Conservation (phyloP, 2,888 invertebrate species). For the Steinernema carpocapsae region DNA sequence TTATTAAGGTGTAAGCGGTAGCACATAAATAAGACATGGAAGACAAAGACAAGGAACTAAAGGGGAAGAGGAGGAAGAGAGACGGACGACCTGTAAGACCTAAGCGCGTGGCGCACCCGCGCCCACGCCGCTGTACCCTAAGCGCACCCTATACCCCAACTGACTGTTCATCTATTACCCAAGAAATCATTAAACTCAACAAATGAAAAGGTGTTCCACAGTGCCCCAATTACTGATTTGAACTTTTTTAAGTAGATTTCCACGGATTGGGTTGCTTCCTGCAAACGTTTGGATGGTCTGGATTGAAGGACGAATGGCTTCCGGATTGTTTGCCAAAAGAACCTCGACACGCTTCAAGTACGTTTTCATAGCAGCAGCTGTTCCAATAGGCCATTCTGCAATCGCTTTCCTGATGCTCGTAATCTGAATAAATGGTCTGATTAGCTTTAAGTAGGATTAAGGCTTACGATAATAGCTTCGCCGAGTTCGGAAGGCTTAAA, state of each 20-base stretch:
- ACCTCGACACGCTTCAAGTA: slow-evolving; percentile 6
- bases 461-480: not conserved
- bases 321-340: not conserved
- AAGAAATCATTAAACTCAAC: too few species aligned
- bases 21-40: too few species aligned
- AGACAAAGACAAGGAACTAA: too few species aligned
- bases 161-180: too few species aligned
- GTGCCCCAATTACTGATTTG: not conserved
- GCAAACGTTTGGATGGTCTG: not conserved
- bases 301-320: not conserved
- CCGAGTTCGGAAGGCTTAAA: not conserved
- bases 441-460: not conserved
- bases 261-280: not conserved
- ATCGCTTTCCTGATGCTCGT: slow-evolving; percentile 1
- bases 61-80: too few species aligned
- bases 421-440: not conserved
- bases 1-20: too few species aligned
- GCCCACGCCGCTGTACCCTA: too few species aligned
- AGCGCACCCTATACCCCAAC: too few species aligned
- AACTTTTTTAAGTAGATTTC: not conserved
- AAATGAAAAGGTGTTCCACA: not conserved
- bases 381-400: not conserved
- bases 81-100: too few species aligned
- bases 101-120: too few species aligned
- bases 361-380: not conserved